Evolutionary conservation across 2,113 vertebrate species (phyloP).

Genomic region (Bostrychus sinensis): DNA sequence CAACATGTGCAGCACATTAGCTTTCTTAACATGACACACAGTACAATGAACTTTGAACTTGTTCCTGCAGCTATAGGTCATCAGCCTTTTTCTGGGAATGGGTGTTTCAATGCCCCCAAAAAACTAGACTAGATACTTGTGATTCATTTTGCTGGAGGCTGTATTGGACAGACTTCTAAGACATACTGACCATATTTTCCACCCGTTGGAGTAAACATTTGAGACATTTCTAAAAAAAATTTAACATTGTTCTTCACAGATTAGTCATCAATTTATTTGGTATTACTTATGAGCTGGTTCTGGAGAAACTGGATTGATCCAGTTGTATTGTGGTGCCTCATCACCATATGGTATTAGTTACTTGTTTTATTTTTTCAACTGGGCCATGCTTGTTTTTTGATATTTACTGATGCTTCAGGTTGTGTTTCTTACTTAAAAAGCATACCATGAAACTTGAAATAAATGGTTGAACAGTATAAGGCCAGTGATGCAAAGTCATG

Average conservation of each 20-base stretch:
- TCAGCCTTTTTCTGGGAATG: conserved; percentile 24
- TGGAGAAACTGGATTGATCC: conserved; percentile 30
- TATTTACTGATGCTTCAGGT: no score
- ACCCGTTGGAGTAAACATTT: conserved; percentile 46
- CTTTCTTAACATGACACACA: background rate
- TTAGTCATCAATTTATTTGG: conserved; percentile 54
- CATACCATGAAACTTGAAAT: no score
- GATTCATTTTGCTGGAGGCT: conserved; percentile 46
- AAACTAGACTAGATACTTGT: conserved; percentile 22
- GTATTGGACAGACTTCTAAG: conserved; percentile 61
- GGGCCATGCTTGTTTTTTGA: no score
- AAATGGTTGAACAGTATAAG: no score
- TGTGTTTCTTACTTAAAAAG: no score
- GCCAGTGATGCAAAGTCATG: no score
- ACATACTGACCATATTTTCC: conserved; percentile 39
- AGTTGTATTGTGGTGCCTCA: conserved; percentile 5
- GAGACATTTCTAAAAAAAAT: conserved; percentile 46
- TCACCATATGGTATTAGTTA: background rate
- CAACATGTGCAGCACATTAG: conserved; percentile 2
- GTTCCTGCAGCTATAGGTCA: background rate
- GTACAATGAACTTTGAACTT: background rate
- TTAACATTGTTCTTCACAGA: conserved; percentile 39
- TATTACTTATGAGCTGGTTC: conserved; percentile 44
- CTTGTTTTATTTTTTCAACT: background rate
- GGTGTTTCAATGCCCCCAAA: conserved; percentile 39